Conservation (phyloP, 2,888 invertebrate genomes). For the Scrobipalpa costella region DNA sequence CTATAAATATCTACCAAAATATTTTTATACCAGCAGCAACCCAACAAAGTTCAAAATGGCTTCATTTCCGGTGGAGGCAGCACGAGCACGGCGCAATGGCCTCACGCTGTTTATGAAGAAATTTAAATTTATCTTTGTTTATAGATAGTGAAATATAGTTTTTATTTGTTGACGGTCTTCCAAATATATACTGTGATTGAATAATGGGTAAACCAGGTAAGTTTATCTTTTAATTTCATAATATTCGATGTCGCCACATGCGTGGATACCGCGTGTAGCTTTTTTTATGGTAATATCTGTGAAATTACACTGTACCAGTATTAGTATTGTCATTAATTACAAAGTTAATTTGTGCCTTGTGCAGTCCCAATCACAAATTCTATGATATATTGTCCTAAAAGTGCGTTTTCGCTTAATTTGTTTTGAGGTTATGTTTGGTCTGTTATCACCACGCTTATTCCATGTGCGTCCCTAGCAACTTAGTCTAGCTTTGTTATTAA, state of each 20-base stretch:
- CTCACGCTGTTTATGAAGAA: constrained; percentile 58
- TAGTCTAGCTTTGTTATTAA: too few relatives aligned
- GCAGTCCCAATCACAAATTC: neutral
- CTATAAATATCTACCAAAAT: neutral
- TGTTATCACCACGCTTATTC: neutral
- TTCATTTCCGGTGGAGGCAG: constrained; percentile 64
- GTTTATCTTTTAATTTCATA: constrained; percentile 36
- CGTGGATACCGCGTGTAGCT: constrained; percentile 48
- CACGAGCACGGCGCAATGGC: constrained; percentile 61
- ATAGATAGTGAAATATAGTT: constrained; percentile 49
- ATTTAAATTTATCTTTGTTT: constrained; percentile 60
- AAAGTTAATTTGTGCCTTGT: constrained; percentile 14
- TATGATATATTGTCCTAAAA: neutral
- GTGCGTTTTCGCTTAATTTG: neutral
- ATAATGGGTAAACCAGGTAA: constrained; percentile 73
- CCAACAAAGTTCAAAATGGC: constrained; percentile 53
- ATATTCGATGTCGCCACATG: constrained; percentile 25
- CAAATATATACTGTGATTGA: constrained; percentile 34
- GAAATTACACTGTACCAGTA: constrained; percentile 10
- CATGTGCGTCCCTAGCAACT: neutral
- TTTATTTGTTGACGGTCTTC: constrained; percentile 20
- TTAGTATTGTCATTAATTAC: neutral
- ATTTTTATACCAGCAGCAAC: neutral
- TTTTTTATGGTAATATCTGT: constrained; percentile 18
- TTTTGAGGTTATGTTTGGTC: constrained; percentile 36